Conservation (phyloP, 2,888 invertebrate species). For the Lasioglossum morio region DNA sequence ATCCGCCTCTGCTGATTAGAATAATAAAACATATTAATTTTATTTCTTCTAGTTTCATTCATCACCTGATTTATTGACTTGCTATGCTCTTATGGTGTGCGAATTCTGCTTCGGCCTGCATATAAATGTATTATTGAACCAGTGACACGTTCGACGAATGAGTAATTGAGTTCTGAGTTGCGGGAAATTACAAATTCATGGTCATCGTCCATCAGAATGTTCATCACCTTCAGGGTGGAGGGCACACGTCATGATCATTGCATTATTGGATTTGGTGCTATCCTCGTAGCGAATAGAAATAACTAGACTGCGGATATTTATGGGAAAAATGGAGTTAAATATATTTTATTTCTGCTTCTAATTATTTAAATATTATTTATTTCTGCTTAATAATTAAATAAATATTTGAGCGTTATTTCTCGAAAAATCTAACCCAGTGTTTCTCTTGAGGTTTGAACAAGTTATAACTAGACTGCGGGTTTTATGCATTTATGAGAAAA, state of each 20-base stretch:
- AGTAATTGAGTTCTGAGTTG: not conserved
- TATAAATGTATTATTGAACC: not conserved
- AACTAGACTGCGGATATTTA: not conserved
- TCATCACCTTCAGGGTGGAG: not conserved
- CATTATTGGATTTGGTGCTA: not conserved
- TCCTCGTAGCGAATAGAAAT: not conserved
- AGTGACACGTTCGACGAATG: not conserved
- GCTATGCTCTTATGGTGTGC: not conserved
- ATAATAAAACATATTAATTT: too few species aligned
- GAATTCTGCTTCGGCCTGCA: not conserved
- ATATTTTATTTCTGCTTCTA: not conserved
- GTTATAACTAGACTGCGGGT: too few species aligned
- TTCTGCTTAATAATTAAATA: not conserved
- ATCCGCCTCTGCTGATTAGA: too few species aligned
- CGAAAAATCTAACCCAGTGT: too few species aligned
- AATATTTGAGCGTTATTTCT: too few species aligned
- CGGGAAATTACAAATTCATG: slow-evolving; percentile 6
- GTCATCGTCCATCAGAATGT: slow-evolving; percentile 3
- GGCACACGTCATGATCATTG: not conserved
- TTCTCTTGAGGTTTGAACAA: too few species aligned
- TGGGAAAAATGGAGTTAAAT: not conserved
- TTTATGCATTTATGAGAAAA: too few species aligned
- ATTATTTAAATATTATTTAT: not conserved
- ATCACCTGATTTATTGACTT: not conserved
- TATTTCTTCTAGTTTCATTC: not conserved